These are phyloP conservation scores for Cenopis cana DNA, from an alignment of 2,888 invertebrate species.

Conservation along the genomic window DNA sequence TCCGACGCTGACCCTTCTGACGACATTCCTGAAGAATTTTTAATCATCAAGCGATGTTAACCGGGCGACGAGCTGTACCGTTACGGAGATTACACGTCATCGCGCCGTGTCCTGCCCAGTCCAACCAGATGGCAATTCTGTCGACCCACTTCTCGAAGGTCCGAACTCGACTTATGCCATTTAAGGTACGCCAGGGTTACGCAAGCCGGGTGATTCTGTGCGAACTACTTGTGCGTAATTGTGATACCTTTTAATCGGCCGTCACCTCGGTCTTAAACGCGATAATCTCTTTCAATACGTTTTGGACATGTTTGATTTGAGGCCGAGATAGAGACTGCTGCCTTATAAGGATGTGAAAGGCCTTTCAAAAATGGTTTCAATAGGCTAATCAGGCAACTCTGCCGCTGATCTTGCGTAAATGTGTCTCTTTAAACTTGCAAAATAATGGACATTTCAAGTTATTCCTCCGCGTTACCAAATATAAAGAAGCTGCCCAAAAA, in stretches of 20 bases:
- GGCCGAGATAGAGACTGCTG: conserved; percentile 8
- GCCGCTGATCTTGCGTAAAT: conserved; percentile 10
- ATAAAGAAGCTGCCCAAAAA: neutral
- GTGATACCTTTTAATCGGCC: conserved; percentile 30
- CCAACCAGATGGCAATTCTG: conserved; percentile 79
- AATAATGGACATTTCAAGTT: conserved; percentile 1
- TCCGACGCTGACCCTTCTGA: conserved; percentile 31
- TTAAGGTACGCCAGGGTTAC: conserved; percentile 76
- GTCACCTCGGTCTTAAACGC: conserved; percentile 9
- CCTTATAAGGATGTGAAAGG: conserved; percentile 28
- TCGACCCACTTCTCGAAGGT: conserved; percentile 81
- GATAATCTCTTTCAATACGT: conserved; percentile 24
- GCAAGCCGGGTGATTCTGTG: conserved; percentile 59
- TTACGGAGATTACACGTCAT: conserved; percentile 66
- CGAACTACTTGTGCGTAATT: conserved; percentile 43
- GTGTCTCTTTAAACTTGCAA: neutral
- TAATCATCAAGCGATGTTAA: conserved; percentile 45
- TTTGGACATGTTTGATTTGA: conserved; percentile 26
- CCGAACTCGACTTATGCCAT: conserved; percentile 68
- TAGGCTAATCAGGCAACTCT: neutral
- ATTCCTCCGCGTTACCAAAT: neutral
- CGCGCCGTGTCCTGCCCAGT: conserved; percentile 69
- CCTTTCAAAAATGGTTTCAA: conserved; percentile 21
- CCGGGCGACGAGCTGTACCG: conserved; percentile 53
- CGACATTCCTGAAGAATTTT: conserved; percentile 41